A percentile compares a stretch with the other conserved stretches of the same genome.
Evolutionary conservation across 2,888 invertebrate species (phyloP).

Genomic region (Phortica magna): DNA sequence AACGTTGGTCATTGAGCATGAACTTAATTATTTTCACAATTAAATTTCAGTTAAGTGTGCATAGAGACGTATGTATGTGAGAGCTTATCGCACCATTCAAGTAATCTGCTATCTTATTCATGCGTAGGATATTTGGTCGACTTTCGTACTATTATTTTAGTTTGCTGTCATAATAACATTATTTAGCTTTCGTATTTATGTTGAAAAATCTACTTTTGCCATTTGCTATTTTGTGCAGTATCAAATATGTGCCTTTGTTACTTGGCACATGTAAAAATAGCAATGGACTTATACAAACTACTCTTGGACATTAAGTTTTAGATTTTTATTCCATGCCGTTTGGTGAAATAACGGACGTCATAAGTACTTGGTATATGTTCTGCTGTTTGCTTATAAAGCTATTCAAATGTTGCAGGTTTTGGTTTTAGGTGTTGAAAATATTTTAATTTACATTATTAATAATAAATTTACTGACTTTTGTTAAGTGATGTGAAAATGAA

Average conservation of each 20-base stretch:
- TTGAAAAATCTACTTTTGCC: not conserved
- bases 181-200: slow-evolving; percentile 8
- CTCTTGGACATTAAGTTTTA: not conserved
- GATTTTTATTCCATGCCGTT: not conserved
- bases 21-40: slow-evolving; percentile 31
- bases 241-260: too few relatives aligned
- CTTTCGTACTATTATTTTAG: not conserved
- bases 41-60: slow-evolving; percentile 14
- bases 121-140: too few relatives aligned
- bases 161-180: not conserved
- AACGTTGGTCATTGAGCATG: slow-evolving; percentile 1
- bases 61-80: not conserved
- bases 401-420: not conserved
- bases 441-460: not conserved
- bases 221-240: not conserved
- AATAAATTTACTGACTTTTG: too few relatives aligned
- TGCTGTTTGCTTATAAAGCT: too few relatives aligned
- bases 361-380: not conserved
- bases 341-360: not conserved
- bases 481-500: too few relatives aligned
- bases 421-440: not conserved
- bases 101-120: not conserved
- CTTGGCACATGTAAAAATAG: too few relatives aligned
- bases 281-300: not conserved
- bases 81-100: not conserved